Base-by-base conservation (phyloP, 2,113 vertebrate genomes). In the Catagonus wagneri region DNA sequence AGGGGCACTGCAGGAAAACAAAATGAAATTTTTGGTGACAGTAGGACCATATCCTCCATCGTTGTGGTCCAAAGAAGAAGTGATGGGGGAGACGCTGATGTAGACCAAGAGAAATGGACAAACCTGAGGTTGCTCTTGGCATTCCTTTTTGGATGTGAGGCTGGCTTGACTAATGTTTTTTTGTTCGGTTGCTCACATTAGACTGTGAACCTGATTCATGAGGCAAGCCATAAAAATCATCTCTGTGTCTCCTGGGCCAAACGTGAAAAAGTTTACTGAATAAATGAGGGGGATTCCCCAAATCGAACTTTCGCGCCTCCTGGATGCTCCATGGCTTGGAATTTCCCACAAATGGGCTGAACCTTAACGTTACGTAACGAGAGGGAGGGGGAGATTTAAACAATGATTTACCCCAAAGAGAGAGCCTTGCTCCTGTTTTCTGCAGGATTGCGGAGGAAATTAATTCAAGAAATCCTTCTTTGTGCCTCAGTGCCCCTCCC, bases 401-500 rank as follows among this genome's bases (percentile, higher is more conserved):
- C 22, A 58, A 25, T 15, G 32, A 61, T 78, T 65, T 66, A 60
- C 32, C 50, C 7, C 6, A 54, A 65, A 87, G 78, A 69, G 44
- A 88, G 27, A 58, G 27, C 12, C 50, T 76, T 9, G 15, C 20
- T 89, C 29, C 52, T n/a, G 69, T 36, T 95, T 96, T 94, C 75
- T 76, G 22, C 50, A 25, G 39, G 52, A 13, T 34, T 54, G 32
- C 71, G 19, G 87, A 75, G 83, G 71, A 89, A 93, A 94, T n/a
- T 76, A 89, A 95, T 90, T 81, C 58, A 10, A 75, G 50, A 71
- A 89, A 61, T 44, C 27, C 32, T 93, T 69, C n/a, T 90, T n/a
- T 68, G 17, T 79, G 50, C 83, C 2, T 1, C 3, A 9, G 58
- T 10, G 16, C 39, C 12, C 15, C 12, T 78, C 25, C n/a, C 60